A percentile compares a stretch with the other conserved stretches of the same genome.
Conservation (phyloP, 2,113 vertebrate species). For the Thamnophis sirtalis region DNA sequence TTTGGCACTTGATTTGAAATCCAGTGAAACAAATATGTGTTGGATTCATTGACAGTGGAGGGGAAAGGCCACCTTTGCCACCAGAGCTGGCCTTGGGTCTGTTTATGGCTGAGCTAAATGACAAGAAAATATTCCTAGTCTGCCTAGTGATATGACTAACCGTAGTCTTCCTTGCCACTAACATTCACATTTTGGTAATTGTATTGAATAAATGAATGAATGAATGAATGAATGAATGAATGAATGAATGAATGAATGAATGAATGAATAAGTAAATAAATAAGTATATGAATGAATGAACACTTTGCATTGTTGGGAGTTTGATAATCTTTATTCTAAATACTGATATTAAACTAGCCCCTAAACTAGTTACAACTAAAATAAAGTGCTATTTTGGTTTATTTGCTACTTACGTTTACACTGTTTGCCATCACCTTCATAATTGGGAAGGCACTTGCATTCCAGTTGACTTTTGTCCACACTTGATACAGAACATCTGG, state of each 20-base stretch:
- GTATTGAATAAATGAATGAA: too few species aligned
- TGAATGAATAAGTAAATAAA: background rate
- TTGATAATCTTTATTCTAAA: background rate
- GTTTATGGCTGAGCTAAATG: background rate
- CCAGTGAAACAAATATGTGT: background rate
- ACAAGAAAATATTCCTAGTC: background rate
- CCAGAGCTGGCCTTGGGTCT: too few species aligned
- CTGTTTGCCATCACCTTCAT: slow-evolving; percentile 51
- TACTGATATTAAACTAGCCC: background rate
- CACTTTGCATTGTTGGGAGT: background rate
- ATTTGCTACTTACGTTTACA: slow-evolving; percentile 79
- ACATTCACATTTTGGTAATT: background rate
- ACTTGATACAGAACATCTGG: slow-evolving; percentile 73
- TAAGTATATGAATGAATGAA: background rate
- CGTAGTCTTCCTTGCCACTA: background rate
- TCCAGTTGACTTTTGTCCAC: slow-evolving; percentile 59
- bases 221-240: background rate
- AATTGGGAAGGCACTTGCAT: slow-evolving; percentile 79
- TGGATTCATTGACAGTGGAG: background rate
- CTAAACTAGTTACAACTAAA: background rate
- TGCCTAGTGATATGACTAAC: background rate
- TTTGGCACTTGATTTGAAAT: background rate
- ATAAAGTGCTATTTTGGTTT: accelerated
- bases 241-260: background rate
- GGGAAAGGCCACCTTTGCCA: background rate